Base-by-base conservation (phyloP, 2,113 vertebrate species). In the Plecturocebus donacophilus region DNA sequence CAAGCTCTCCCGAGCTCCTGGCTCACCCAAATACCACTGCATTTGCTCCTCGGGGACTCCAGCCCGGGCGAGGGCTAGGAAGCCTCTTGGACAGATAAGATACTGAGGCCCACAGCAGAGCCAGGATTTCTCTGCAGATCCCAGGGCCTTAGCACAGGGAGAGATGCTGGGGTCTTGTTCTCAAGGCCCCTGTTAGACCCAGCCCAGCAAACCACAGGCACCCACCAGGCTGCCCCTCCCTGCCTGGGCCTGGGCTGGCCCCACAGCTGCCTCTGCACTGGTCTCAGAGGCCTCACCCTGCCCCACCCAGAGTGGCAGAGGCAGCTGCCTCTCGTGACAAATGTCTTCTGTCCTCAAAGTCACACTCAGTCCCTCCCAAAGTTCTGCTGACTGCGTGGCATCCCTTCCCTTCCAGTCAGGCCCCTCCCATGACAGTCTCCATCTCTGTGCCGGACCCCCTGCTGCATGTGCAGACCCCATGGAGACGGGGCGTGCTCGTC, bases 321-420 rank as follows among this genome's bases (percentile, higher is more conserved):
- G 30, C 98, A 98, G 94, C 95, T 98, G 97, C 52, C 89, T 84
- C 25, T 47, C 1, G n/a, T 8, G 79, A 96, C 98, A 97, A 90
- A 86, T 91, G 97, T 96, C 94, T 86, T 66, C 54, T 0, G 1
- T 27, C 32, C 68, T 70, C 85, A 21, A 8, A 52, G 68, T 56
- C 94, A 73, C 45, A 10, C 17, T 6, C 71, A 2, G 12, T 23
- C 21, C 79, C 83, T 11, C 1, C 27, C 6, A 49, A 0, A 2
- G 13, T 4, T 21, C 87, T n/a, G 73, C 25, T 32, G 30, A 85
- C 82, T 20, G 10, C 0, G 0, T 14, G 49, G 49, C n/a, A 8
- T 19, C 84, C 35, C 35, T 76, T 32, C 52, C 4, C 5, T n/a
- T 6, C 38, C 2, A 0, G 13, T 21, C n/a, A 6, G 61, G 52